Conservation (phyloP, 2,113 vertebrate genomes). For the Xenus cinereus region DNA sequence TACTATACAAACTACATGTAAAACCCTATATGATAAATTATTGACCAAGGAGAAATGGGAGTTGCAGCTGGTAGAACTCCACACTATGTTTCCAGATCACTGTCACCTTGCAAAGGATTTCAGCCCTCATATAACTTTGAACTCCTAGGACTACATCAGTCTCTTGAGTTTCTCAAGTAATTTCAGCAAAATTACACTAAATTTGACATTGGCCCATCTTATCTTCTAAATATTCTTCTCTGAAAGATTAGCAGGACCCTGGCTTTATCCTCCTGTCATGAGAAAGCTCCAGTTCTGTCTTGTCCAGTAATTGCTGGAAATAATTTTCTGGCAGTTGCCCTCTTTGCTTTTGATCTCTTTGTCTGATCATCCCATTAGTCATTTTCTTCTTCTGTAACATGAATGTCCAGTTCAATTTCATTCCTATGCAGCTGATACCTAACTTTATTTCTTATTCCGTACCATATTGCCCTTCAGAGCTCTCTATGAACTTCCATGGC, state of each 20-base stretch:
- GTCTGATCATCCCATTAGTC: slow-evolving; percentile 5
- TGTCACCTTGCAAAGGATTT: not conserved
- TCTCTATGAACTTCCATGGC: not conserved
- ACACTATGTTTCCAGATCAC: not conserved
- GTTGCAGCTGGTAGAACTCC: not conserved
- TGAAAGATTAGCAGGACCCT: not conserved
- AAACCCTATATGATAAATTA: not conserved
- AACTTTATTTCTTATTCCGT: not conserved
- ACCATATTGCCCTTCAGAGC: not conserved
- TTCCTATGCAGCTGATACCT: slow-evolving; percentile 3
- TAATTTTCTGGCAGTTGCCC: not conserved
- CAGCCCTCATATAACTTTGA: not conserved
- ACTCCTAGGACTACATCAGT: not conserved
- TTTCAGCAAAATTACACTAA: not conserved
- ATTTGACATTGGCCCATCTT: not conserved
- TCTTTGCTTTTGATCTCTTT: slow-evolving; percentile 24
- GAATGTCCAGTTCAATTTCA: slow-evolving; percentile 14
- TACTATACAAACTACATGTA: rapidly evolving
- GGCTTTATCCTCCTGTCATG: not conserved
- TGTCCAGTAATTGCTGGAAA: not conserved
- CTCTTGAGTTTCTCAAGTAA: not conserved
- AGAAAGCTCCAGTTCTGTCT: not conserved
- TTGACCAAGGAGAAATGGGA: not conserved
- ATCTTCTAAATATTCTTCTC: not conserved
- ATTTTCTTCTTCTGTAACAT: not conserved